Conservation (phyloP, 2,888 invertebrate genomes). For the Orchestes rusci region DNA sequence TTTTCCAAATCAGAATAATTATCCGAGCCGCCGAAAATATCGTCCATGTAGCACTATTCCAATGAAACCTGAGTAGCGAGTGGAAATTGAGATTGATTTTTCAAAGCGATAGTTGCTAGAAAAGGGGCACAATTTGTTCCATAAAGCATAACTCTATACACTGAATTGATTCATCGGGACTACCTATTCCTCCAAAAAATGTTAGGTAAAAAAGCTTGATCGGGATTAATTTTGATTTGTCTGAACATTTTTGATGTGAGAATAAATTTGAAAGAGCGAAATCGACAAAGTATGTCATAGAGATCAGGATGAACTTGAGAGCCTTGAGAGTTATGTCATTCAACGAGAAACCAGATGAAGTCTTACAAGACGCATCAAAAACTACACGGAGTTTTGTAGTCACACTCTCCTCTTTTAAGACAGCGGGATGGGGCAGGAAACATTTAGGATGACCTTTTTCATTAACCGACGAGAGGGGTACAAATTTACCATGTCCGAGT, state of each 20-base stretch:
- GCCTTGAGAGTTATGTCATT: constrained; percentile 22
- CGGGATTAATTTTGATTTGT: constrained; percentile 13
- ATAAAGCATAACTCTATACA: constrained; percentile 23
- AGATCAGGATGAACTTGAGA: constrained; percentile 18
- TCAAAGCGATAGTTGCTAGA: constrained; percentile 13
- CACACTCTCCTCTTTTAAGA: constrained; percentile 9
- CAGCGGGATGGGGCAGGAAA: constrained; percentile 17
- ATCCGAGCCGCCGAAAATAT: constrained; percentile 1
- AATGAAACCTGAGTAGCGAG: constrained; percentile 3
- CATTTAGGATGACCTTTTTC: constrained; percentile 5
- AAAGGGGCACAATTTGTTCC: constrained; percentile 20
- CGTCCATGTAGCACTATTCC: constrained; percentile 8
- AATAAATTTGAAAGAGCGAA: constrained; percentile 13
- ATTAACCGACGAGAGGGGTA: constrained; percentile 6
- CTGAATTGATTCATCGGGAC: constrained; percentile 9
- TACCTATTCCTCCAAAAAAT: constrained; percentile 22
- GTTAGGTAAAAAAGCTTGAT: constrained; percentile 17
- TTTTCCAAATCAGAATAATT: constrained; percentile 5
- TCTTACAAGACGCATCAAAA: constrained; percentile 17
- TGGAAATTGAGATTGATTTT: constrained; percentile 11
- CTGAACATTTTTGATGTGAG: constrained; percentile 21
- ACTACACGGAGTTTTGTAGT: constrained; percentile 20
- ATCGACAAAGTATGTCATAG: constrained; percentile 15
- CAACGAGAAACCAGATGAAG: constrained; percentile 12
- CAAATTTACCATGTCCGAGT: constrained; percentile 10